Percentiles rank a stretch among this genome's conserved stretches.
These are phyloP conservation scores for Latrodectus hesperus DNA, from an alignment of 2,888 invertebrate species.

Conservation along the genomic window DNA sequence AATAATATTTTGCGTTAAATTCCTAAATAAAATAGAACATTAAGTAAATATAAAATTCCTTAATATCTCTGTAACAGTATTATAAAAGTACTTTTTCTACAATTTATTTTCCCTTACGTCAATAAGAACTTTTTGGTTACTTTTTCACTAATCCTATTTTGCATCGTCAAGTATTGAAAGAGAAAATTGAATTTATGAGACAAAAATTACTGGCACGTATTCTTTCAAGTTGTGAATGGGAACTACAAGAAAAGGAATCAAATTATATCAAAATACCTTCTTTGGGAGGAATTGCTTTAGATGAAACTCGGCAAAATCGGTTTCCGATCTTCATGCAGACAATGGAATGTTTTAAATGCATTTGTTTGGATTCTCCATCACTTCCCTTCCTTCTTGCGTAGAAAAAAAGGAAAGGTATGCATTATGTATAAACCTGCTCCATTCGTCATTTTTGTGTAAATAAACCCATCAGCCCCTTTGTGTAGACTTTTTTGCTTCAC, in stretches of 20 bases:
- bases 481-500: neutral
- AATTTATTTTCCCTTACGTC: too few relatives aligned
- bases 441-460: conserved; percentile 54
- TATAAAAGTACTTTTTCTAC: too few relatives aligned
- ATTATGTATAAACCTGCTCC: conserved; percentile 43
- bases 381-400: conserved; percentile 6
- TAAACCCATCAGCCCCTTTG: conserved; percentile 21
- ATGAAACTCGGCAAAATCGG: conserved; percentile 37
- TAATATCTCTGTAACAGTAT: too few relatives aligned
- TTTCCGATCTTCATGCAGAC: conserved; percentile 38
- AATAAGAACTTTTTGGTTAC: too few relatives aligned
- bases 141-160: too few relatives aligned
- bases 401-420: conserved; percentile 22
- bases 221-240: neutral
- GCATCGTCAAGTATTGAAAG: too few relatives aligned
- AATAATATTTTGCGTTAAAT: too few relatives aligned
- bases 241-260: neutral
- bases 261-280: conserved; percentile 5
- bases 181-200: conserved; percentile 11
- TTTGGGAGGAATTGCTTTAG: conserved; percentile 12
- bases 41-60: too few relatives aligned
- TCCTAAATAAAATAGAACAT: too few relatives aligned
- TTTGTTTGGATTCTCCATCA: conserved; percentile 34
- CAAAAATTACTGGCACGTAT: conserved; percentile 24
- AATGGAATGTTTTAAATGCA: conserved; percentile 60